Base-by-base conservation (phyloP, 2,797 vertebrate species). In the Bufotes viridis region DNA sequence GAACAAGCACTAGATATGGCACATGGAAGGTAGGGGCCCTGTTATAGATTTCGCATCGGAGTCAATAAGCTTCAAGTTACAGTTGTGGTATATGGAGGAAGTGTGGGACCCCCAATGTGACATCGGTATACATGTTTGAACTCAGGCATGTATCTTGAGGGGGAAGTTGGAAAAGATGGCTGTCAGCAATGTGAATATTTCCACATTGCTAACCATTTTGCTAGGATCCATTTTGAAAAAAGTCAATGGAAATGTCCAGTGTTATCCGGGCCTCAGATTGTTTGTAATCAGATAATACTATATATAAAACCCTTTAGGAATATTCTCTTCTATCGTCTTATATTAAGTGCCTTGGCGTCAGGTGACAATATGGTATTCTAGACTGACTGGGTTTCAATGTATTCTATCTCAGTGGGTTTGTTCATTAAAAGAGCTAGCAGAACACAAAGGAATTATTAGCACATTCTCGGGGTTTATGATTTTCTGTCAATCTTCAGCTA, bases 361-460 rank as follows among this genome's bases (percentile, higher is more conserved):
- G 34, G 58, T 78, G 72, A 76, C 58, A 24, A 20, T 26, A 84
- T 84, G 13, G 49, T 49, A 12, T 85, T 75, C 18, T 84, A 57
- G 51, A 20, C 22, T 85, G 74, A 65, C 76, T 80, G 51, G 55
- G 76, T 85, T 74, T 72, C 72, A 84, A 84, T 17, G 22, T 72
- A 51, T 88, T 88, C 79, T 88, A 84, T 84, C 63, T 83, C 81
- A 24, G 63, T 72, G 29, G 78, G 82, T 11, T 20, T 42, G 69
- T 72, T 80, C 65, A 80, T 88, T 88, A 88, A n/a, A 58, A 55
- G 18, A 79, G 63, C 29, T 80, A 61, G 34, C 60, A 29, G 24
- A 88, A 81, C 67, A 87, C 18, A 72, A 81, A 79, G 63, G 55
- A 72, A 89, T 87, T 86, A 87, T 86, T 83, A 86, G 85, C 72